Conservation (phyloP, 2,797 vertebrate species). For the Ispidina picta region DNA sequence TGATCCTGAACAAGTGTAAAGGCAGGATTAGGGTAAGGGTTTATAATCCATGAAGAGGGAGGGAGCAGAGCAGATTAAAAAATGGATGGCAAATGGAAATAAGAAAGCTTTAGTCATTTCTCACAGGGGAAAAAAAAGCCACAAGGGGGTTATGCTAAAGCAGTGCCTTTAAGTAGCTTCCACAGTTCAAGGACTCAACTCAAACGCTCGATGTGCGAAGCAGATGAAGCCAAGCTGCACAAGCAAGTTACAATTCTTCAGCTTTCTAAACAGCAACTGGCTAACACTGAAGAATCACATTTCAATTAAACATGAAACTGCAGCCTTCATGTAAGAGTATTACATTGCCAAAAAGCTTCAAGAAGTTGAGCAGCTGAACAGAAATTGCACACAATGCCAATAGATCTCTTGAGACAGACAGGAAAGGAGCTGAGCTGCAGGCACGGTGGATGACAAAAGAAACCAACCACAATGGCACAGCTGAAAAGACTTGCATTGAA, state of each 20-base stretch:
- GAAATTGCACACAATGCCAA: constrained; percentile 58
- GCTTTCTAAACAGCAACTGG: constrained; percentile 46
- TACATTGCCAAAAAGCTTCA: constrained; percentile 41
- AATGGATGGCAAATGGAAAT: constrained; percentile 87
- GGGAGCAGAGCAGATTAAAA: constrained; percentile 92
- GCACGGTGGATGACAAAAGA: constrained; percentile 32
- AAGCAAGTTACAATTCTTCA: constrained; percentile 75
- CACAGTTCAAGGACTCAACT: constrained; percentile 57
- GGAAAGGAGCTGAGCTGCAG: constrained; percentile 46
- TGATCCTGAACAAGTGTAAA: constrained; percentile 95
- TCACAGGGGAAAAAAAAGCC: constrained; percentile 57
- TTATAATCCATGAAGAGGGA: constrained; percentile 83
- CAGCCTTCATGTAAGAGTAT: constrained; percentile 48
- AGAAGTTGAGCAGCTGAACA: constrained; percentile 58
- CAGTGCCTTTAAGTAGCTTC: constrained; percentile 71
- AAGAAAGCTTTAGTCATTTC: constrained; percentile 82
- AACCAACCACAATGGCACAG: constrained; percentile 59
- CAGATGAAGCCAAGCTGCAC: constrained; percentile 74
- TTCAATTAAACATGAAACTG: constrained; percentile 67
- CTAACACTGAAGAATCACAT: constrained; percentile 64
- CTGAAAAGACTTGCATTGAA: constrained; percentile 59
- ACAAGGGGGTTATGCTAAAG: constrained; percentile 70
- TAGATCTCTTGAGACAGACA: constrained; percentile 45
- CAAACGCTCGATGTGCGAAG: constrained; percentile 68
- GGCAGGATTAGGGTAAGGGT: constrained; percentile 83